Evolutionary conservation across 2,113 vertebrate species (phyloP).

Genomic region (Prionailurus bengalensis): DNA sequence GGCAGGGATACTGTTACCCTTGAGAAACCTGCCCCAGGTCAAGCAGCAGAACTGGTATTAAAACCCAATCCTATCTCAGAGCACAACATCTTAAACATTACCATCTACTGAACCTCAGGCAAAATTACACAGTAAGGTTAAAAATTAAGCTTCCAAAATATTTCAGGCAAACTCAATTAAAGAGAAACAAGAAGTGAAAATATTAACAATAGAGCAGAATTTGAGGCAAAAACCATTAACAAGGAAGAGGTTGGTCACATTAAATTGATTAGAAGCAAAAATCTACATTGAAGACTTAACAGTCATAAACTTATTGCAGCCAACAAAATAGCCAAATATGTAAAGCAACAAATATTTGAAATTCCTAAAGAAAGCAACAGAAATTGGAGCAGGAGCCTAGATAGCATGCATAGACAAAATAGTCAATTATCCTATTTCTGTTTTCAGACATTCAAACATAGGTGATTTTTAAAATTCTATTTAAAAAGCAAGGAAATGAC

Average conservation of each 20-base stretch:
- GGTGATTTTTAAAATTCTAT: not conserved
- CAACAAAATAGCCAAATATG: not conserved
- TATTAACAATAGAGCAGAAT: conserved; percentile 39
- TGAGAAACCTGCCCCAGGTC: not conserved
- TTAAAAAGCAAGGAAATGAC: not conserved
- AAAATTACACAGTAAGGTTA: not conserved
- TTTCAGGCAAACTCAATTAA: conserved; percentile 52
- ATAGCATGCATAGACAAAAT: not conserved
- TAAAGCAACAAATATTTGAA: not conserved
- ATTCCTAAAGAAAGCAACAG: not conserved
- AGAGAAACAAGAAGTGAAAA: conserved; percentile 13
- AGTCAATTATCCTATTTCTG: not conserved
- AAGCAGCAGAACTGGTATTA: not conserved
- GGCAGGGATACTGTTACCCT: not conserved
- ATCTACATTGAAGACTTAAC: not conserved
- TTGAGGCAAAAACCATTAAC: conserved; percentile 20
- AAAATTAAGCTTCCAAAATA: conserved; percentile 30
- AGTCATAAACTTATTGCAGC: not conserved
- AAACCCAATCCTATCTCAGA: not conserved
- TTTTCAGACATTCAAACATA: not conserved
- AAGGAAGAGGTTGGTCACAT: not conserved
- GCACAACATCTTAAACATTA: not conserved
- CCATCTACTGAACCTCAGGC: not conserved
- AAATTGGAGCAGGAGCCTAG: not conserved
- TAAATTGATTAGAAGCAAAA: conserved; percentile 30